Evolutionary conservation across 1,140 invertebrate species (phyloP).

Genomic region (Lithobius niger): DNA sequence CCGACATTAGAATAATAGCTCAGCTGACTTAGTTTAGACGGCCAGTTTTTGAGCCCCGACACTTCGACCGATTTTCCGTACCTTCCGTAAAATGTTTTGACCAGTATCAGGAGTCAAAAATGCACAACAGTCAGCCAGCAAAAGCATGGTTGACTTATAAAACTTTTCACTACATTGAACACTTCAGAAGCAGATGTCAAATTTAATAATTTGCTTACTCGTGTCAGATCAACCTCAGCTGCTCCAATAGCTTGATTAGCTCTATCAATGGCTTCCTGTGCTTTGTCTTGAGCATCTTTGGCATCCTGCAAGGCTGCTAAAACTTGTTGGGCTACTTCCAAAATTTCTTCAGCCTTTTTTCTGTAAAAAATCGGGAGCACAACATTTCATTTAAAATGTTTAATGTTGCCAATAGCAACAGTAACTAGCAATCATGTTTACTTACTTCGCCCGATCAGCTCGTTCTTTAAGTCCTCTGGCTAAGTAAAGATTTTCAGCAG

Average conservation of each 20-base stretch:
- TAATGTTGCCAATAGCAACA: neutral
- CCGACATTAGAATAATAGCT: too few species aligned
- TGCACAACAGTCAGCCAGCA: too few species aligned
- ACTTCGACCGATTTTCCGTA: too few species aligned
- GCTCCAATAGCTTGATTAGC: slow-evolving; percentile 61
- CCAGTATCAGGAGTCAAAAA: too few species aligned
- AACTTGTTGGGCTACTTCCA: slow-evolving; percentile 43
- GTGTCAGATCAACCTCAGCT: slow-evolving; percentile 55
- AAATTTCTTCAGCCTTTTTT: slow-evolving; percentile 37
- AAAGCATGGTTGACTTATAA: too few species aligned
- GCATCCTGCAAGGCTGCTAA: slow-evolving; percentile 48
- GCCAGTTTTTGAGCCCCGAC: too few species aligned
- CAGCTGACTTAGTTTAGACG: too few species aligned
- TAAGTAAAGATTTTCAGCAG: slow-evolving; percentile 54
- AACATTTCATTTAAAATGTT: slow-evolving; percentile 1
- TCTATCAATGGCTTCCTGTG: slow-evolving; percentile 58
- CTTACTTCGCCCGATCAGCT: slow-evolving; percentile 61
- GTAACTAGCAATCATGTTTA: slow-evolving; percentile 8
- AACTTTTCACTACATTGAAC: too few species aligned
- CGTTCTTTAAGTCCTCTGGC: slow-evolving; percentile 59
- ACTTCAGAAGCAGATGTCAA: too few species aligned
- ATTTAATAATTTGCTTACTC: too few species aligned
- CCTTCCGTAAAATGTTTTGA: too few species aligned
- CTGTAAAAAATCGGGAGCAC: slow-evolving; percentile 25
- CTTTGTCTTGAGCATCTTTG: slow-evolving; percentile 56